Percentiles rank a stretch among this genome's conserved stretches.
These are phyloP conservation scores for Copsychus sechellarum DNA, from an alignment of 2,113 vertebrate genomes.

Conservation along the genomic window DNA sequence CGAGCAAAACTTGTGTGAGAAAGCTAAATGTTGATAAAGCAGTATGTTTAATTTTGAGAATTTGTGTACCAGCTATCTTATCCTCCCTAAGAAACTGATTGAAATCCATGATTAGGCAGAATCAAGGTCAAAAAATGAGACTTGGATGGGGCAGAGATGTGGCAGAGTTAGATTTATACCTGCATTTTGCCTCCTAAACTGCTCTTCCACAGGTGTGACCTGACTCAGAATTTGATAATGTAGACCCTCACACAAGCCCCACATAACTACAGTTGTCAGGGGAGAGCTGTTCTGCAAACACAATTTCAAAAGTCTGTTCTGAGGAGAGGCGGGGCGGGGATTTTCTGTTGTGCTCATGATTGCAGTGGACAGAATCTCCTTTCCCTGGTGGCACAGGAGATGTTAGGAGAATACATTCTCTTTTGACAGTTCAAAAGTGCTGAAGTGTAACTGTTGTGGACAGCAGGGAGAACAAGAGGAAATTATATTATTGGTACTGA, in stretches of 20 bases:
- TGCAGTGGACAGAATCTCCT: background rate
- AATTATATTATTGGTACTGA: background rate
- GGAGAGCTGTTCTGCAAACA: background rate
- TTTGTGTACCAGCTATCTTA: background rate
- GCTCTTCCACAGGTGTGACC: background rate
- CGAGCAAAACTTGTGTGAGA: background rate
- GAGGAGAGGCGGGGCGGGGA: rapidly evolving
- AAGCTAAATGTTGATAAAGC: background rate
- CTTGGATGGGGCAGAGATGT: background rate
- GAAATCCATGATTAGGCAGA: background rate
- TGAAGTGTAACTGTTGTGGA: background rate
- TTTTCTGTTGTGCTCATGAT: background rate
- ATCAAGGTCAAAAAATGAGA: background rate
- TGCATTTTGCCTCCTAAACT: background rate
- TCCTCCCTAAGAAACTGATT: background rate
- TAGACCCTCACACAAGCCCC: background rate
- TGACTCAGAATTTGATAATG: background rate
- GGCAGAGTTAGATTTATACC: background rate
- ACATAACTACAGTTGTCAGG: background rate
- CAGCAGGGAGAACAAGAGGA: background rate
- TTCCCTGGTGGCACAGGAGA: background rate
- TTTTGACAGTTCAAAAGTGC: background rate
- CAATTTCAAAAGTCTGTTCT: background rate
- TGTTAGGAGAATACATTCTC: background rate
- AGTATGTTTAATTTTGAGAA: background rate